Percentiles rank a stretch among this genome's conserved stretches.
phyloP scores from a whole-genome alignment of 1,140 invertebrate genomes.

The Drosophila cardini region DNA sequence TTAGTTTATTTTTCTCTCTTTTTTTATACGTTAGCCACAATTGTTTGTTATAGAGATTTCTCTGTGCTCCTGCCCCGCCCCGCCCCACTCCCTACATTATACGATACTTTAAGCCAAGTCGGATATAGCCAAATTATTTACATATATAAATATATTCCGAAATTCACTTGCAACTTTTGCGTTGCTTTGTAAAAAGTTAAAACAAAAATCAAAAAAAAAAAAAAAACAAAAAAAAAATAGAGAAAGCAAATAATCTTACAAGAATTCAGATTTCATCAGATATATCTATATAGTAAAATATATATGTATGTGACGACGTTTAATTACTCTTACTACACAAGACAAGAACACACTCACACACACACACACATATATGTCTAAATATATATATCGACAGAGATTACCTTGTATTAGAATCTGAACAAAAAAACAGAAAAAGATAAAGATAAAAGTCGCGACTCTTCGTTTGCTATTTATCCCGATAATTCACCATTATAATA shows the following conservation, averaged over 20 bases:
- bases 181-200: conserved; percentile 46
- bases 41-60: conserved; percentile 62
- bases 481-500: conserved; percentile 17
- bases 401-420: conserved; percentile 54
- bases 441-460: background rate
- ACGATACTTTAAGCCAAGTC: conserved; percentile 61
- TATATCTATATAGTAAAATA: conserved; percentile 31
- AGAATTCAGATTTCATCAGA: conserved; percentile 13
- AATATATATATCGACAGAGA: conserved; percentile 33
- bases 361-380: conserved; percentile 24
- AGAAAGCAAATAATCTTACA: conserved; percentile 8
- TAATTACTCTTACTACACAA: background rate
- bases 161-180: conserved; percentile 19
- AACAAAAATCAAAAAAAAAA: conserved; percentile 2
- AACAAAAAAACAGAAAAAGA: background rate
- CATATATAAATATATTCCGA: conserved; percentile 13
- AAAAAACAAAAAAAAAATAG: background rate
- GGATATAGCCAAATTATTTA: conserved; percentile 19
- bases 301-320: conserved; percentile 17
- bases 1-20: conserved; percentile 44
- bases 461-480: conserved; percentile 24
- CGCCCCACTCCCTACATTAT: conserved; percentile 13
- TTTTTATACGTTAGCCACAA: conserved; percentile 66
- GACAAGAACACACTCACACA: background rate
- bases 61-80: conserved; percentile 21